Conservation (phyloP, 2,113 vertebrate genomes). For the Vicugna pacos region DNA sequence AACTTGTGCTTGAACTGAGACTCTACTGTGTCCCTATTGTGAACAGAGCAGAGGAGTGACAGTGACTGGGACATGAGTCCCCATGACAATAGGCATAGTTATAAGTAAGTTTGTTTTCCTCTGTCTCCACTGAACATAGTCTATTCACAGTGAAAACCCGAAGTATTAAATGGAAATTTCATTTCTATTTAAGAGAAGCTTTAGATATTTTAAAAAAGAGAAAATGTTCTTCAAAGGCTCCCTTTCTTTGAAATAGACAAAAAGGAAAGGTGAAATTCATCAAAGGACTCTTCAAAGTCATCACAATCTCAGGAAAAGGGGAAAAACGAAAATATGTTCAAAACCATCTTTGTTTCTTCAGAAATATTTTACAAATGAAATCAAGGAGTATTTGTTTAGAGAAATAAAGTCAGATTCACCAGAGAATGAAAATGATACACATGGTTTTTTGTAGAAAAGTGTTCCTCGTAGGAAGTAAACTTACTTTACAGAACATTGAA, state of each 20-base stretch:
- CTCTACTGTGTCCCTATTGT: background rate
- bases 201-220: conserved; percentile 53
- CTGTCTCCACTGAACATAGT: background rate
- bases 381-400: conserved; percentile 84
- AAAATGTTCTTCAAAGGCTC: conserved; percentile 66
- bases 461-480: conserved; percentile 61
- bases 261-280: conserved; percentile 82
- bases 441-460: conserved; percentile 50
- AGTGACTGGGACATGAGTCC: background rate
- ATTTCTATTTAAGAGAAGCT: conserved; percentile 72
- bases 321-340: conserved; percentile 77
- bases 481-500: conserved; percentile 51
- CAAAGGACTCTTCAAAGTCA: conserved; percentile 79
- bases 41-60: background rate
- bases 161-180: conserved; percentile 67
- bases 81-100: background rate
- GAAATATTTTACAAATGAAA: conserved; percentile 83
- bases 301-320: conserved; percentile 79
- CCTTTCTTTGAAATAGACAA: conserved; percentile 77
- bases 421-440: conserved; percentile 74
- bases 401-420: conserved; percentile 81
- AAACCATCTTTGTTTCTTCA: conserved; percentile 76
- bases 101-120: conserved; percentile 44
- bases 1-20: background rate
- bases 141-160: conserved; percentile 24